These are phyloP conservation scores for Penaeus chinensis DNA, from an alignment of 1,140 invertebrate species.

Conservation along the genomic window DNA sequence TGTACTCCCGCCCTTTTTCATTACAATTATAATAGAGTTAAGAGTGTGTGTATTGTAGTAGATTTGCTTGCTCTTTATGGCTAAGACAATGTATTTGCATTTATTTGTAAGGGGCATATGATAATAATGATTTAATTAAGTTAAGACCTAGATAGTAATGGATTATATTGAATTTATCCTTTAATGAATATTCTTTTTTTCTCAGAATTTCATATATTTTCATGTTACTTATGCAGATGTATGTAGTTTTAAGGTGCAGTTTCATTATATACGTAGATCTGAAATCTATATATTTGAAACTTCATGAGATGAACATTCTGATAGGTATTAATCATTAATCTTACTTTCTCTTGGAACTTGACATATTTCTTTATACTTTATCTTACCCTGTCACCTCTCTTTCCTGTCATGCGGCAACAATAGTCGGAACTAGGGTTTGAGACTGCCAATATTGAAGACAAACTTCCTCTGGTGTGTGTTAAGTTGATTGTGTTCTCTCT, in stretches of 20 bases:
- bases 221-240: background rate
- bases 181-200: too few species aligned
- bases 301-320: too few species aligned
- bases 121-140: too few species aligned
- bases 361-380: slow-evolving; percentile 7
- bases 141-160: too few species aligned
- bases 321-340: background rate
- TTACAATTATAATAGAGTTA: too few species aligned
- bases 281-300: slow-evolving; percentile 1
- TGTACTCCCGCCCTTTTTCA: too few species aligned
- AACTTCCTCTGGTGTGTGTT: slow-evolving; percentile 62
- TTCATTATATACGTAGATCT: background rate
- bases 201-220: background rate
- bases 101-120: too few species aligned
- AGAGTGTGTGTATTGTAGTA: too few species aligned
- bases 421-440: slow-evolving; percentile 63
- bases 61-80: too few species aligned
- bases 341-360: slow-evolving; percentile 2
- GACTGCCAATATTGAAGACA: slow-evolving; percentile 60
- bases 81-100: too few species aligned
- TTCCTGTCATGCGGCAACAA: slow-evolving; percentile 30
- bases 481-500: slow-evolving; percentile 15
- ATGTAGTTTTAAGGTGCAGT: background rate
- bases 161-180: too few species aligned
- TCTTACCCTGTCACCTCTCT: slow-evolving; percentile 17